A percentile compares a stretch with the other conserved stretches of the same genome.
Conservation (phyloP, 1,140 invertebrate genomes). For the Zaprionus lachaisei region DNA sequence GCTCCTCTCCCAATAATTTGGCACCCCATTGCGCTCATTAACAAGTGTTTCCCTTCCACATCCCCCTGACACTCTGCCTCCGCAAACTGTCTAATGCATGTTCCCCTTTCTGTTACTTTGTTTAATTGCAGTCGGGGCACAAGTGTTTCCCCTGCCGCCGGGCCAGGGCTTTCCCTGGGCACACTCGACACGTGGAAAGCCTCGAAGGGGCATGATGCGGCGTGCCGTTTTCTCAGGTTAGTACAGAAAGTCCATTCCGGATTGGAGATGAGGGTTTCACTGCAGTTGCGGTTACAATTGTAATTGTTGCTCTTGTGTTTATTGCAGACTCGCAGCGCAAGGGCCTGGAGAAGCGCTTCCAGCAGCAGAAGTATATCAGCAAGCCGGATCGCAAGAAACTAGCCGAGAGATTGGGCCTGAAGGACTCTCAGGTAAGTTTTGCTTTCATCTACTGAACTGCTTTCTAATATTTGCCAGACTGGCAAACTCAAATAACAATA, state of each 20-base stretch:
- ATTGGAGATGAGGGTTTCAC: not conserved
- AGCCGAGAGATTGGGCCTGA: conserved; percentile 97
- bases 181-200: conserved; percentile 91
- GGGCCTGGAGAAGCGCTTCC: conserved; percentile 97
- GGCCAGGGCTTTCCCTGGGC: conserved; percentile 91
- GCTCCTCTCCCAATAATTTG: conserved; percentile 1
- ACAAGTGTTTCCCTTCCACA: conserved; percentile 61
- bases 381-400: conserved; percentile 98
- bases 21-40: conserved; percentile 61
- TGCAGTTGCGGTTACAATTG: conserved; percentile 30
- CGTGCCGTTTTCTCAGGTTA: conserved; percentile 91
- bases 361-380: conserved; percentile 99
- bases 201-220: conserved; percentile 96
- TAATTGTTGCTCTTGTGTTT: conserved; percentile 85
- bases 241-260: conserved; percentile 39
- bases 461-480: not conserved
- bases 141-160: conserved; percentile 88
- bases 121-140: conserved; percentile 83
- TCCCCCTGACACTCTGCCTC: not conserved
- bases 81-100: conserved; percentile 1
- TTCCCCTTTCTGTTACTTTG: not conserved
- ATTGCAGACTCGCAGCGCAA: conserved; percentile 95
- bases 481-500: not conserved
- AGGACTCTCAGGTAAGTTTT: conserved; percentile 94
- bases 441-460: not conserved